phyloP scores from a whole-genome alignment of 2,113 vertebrate species.

The Ibidorhyncha struthersii region DNA sequence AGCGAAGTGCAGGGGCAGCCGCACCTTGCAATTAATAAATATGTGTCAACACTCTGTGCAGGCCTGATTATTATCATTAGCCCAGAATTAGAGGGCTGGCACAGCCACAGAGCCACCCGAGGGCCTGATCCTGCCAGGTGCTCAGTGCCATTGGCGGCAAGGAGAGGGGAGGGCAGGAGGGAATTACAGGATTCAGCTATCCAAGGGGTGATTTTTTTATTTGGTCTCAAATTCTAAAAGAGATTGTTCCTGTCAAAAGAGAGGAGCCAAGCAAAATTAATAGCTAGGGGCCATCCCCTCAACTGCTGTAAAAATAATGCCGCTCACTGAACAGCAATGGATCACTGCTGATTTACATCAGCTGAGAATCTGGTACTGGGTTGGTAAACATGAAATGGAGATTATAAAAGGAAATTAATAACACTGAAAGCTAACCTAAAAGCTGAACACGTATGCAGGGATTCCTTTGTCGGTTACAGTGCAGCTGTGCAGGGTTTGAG shows the following conservation, averaged over 20 bases:
- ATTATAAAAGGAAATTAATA: conserved; percentile 16
- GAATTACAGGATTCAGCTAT: background rate
- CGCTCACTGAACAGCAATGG: background rate
- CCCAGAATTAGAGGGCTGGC: conserved; percentile 55
- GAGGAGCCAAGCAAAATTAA: conserved; percentile 26
- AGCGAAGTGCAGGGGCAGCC: conserved; percentile 40
- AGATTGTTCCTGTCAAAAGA: conserved; percentile 18
- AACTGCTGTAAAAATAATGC: background rate
- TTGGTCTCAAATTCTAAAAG: conserved; percentile 26
- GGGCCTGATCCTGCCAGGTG: conserved; percentile 39
- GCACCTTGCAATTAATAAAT: conserved; percentile 74
- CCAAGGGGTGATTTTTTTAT: background rate
- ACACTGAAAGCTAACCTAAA: background rate
- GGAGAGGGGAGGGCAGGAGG: background rate
- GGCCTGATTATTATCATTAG: conserved; percentile 57
- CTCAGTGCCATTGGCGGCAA: background rate
- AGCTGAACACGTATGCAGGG: background rate
- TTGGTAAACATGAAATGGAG: conserved; percentile 14
- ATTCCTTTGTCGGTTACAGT: background rate
- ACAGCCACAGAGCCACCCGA: background rate
- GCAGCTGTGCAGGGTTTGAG: background rate
- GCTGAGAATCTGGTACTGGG: background rate
- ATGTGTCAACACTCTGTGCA: conserved; percentile 57
- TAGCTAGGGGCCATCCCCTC: background rate
- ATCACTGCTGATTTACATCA: background rate